Percentiles rank a stretch among this genome's conserved stretches.
phyloP scores from a whole-genome alignment of 2,888 invertebrate genomes.

The Agrotis segetum region DNA sequence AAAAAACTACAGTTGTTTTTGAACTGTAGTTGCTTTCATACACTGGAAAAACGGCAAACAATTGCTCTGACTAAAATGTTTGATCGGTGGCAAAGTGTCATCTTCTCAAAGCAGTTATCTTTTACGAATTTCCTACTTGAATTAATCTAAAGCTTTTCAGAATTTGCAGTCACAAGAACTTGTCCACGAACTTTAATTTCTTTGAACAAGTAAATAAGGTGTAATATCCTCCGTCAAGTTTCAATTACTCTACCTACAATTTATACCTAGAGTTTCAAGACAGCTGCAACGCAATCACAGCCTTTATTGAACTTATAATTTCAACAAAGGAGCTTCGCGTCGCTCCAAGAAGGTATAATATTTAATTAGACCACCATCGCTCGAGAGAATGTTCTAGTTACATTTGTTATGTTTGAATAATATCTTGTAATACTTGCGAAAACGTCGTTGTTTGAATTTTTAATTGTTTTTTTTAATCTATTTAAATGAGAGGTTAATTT shows the following conservation, averaged over 20 bases:
- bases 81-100: too few species aligned
- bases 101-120: too few species aligned
- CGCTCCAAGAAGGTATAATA: slow-evolving; percentile 50
- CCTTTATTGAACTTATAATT: slow-evolving; percentile 63
- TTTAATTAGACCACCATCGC: slow-evolving; percentile 60
- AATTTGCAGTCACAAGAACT: not conserved
- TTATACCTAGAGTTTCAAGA: slow-evolving; percentile 31
- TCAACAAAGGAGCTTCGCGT: slow-evolving; percentile 49
- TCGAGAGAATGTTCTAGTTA: slow-evolving; percentile 38
- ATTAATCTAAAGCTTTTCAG: not conserved
- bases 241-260: slow-evolving; percentile 29
- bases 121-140: not conserved
- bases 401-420: slow-evolving; percentile 52
- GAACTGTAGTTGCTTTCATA: too few species aligned
- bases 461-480: not conserved
- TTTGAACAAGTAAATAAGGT: slow-evolving; percentile 18
- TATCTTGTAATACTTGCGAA: slow-evolving; percentile 26
- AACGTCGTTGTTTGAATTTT: slow-evolving; percentile 23
- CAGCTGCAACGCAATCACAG: slow-evolving; percentile 54
- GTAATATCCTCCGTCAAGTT: slow-evolving; percentile 8
- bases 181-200: slow-evolving; percentile 3
- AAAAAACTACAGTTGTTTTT: too few species aligned
- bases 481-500: not conserved
- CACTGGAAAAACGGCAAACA: too few species aligned
- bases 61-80: too few species aligned